Evolutionary conservation across 2,797 vertebrate species (phyloP).

Genomic region (Pipistrellus pygmaeus): DNA sequence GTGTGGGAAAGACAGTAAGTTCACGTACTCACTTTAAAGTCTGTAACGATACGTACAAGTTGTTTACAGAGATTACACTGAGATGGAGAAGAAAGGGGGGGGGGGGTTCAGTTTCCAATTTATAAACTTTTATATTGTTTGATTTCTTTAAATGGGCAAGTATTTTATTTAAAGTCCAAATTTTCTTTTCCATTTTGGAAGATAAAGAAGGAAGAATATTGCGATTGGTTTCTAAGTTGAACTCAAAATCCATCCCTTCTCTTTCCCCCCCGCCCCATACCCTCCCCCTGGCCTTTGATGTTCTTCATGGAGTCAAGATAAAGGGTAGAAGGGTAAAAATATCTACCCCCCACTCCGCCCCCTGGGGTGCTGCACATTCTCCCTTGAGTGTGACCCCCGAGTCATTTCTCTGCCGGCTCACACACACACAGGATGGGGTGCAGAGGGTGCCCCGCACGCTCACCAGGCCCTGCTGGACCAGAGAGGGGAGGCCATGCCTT

Average conservation of each 20-base stretch:
- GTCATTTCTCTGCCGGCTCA: conserved; percentile 13
- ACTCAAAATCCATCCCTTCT: not conserved
- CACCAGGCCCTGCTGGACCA: not conserved
- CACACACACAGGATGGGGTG: not conserved
- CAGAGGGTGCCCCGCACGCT: not conserved
- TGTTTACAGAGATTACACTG: not conserved
- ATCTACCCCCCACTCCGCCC: not conserved
- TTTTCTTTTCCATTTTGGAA: not conserved
- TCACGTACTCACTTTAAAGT: not conserved
- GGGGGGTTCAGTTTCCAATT: not conserved
- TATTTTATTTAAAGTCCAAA: conserved; percentile 19
- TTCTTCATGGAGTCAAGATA: not conserved
- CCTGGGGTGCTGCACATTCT: not conserved
- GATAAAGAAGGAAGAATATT: not conserved
- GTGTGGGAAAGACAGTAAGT: not conserved
- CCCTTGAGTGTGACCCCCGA: not conserved
- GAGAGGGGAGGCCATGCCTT: not conserved
- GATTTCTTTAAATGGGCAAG: conserved; percentile 44
- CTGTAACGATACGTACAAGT: not conserved
- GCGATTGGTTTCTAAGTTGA: not conserved
- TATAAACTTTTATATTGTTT: conserved; percentile 6
- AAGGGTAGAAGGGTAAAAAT: not conserved
- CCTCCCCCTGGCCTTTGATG: not conserved
- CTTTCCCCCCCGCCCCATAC: not conserved
- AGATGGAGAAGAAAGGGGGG: not conserved